Base-by-base conservation (phyloP, 2,888 invertebrate species). In the Strigamia maritima region DNA sequence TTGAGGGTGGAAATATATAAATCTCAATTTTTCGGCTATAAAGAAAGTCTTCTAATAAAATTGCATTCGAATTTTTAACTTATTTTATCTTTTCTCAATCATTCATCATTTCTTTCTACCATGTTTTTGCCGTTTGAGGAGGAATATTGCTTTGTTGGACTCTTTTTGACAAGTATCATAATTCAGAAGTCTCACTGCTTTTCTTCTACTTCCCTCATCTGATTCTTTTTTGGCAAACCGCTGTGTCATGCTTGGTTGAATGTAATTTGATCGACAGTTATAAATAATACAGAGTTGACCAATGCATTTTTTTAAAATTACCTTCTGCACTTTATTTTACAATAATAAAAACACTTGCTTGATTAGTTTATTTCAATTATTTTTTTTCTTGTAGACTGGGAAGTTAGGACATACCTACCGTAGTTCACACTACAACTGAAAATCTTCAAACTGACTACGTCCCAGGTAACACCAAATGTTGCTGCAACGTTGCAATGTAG, bases 121-220 rank as follows among this genome's bases (percentile, higher is more conserved):
- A 49, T 49, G 49, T 49, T 49, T 49, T 49, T 49, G 49, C 49
- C 16, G 49, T 49, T 49, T 49, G 49, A 49, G 19, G 49, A 49
- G 49, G 49, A 49, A 49, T 49, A 49, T 49, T 49, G 49, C 49
- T 19, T 49, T 49, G 49, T 49, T 49, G 49, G 49, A 49, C 49
- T 49, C 49, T 49, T 49, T 49, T 49, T 49, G 49, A 49, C 49
- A 49, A 49, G 49, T 49, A 49, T 49, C 49, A 49, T 49, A 49
- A 49, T 49, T 49, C 49, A 49, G 49, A 19, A 49, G 49, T 49
- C 49, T 16, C 49, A 49, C n/a, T 49, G 49, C 49, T 49, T 49
- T 12, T 49, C 49, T 16, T 49, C 49, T 49, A 49, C 19, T 49
- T 49, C 49, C 49, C 19, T 49, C 35, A 35, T 35, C 35, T 35